Conservation (phyloP, 2,113 vertebrate species). For the Passer montanus region DNA sequence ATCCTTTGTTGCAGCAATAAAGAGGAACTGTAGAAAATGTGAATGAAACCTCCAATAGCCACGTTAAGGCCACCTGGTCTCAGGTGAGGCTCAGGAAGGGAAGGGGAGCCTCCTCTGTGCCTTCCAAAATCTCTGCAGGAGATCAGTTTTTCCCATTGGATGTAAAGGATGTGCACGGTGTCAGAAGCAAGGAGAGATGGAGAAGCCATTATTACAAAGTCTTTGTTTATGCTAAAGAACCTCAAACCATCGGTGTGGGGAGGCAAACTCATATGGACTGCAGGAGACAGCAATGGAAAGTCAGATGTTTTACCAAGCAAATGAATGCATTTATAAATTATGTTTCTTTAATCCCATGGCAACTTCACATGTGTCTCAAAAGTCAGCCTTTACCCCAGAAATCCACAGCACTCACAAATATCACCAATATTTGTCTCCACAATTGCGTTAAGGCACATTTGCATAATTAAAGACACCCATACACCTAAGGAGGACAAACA, state of each 20-base stretch:
- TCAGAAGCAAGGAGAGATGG: not conserved
- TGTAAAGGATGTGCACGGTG: not conserved
- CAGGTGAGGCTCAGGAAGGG: not conserved
- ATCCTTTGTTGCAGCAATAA: constrained; percentile 29
- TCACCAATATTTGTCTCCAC: not conserved
- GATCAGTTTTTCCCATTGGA: not conserved
- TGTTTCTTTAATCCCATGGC: not conserved
- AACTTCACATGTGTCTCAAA: not conserved
- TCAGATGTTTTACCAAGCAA: not conserved
- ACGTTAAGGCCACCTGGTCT: not conserved
- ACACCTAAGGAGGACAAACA: not conserved
- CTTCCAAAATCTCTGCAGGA: not conserved
- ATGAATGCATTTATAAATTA: not conserved
- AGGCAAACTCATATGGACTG: rapidly evolving
- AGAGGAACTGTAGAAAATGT: not conserved
- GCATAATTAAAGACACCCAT: not conserved
- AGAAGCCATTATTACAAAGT: not conserved
- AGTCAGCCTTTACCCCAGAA: not conserved
- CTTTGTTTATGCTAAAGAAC: not conserved
- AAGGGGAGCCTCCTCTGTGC: not conserved
- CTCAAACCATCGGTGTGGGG: not conserved
- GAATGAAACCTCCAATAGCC: not conserved
- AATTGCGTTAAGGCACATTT: not conserved
- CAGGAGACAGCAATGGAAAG: not conserved
- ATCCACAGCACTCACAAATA: not conserved